Base-by-base conservation (phyloP, 2,797 vertebrate genomes). In the Galaxias olidus region DNA sequence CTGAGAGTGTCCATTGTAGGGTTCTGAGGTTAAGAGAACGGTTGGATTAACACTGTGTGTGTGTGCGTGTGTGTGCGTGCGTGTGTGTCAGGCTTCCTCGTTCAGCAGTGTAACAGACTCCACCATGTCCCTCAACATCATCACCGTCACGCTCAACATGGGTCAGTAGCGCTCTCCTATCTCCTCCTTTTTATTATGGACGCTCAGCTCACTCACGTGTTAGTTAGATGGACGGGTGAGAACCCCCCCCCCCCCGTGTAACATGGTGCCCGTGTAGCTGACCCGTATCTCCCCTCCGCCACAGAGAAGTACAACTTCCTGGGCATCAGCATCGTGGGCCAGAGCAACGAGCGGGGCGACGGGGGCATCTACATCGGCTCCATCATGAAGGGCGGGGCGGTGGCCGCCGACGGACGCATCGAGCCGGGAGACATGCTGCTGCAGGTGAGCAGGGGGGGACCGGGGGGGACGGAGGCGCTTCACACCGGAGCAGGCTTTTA, bases 31-130 rank as follows among this genome's bases (percentile, higher is more conserved):
- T 51, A 14, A 30, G 30, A 30, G 30, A 30, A 2, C 30, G 6
- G 30, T 30, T 30, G 30, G 30, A 12, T 13, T 4, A 13, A 30
- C 5, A 4, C 6, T 54, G 54, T 52, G 10, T 20, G 41, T 48
- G 56, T 45, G 12, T 51, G 9, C 11, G 0, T n/a, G 54, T 58
- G 10, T 44, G 17, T 62, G 12, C 59, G 10, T 30, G 14, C 10
- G 1, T n/a, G 11, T 14, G 5, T 64, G 69, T 0, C 84, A 97
- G 96, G 92, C 94, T 0, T 96, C 96, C 0, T 97, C 96, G 61
- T 96, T 97, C 83, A 97, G 96, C 87, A 97, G 96, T 0, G 94
- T 97, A 76, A 97, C 96, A 0, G 96, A 97, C 69, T 97, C 96
- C 50, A 97, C 96, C 0, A 97, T 97, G 96, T 97, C 95, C 12